These are phyloP conservation scores for Agrotis exclamationis DNA, from an alignment of 2,888 invertebrate species.

Conservation along the genomic window DNA sequence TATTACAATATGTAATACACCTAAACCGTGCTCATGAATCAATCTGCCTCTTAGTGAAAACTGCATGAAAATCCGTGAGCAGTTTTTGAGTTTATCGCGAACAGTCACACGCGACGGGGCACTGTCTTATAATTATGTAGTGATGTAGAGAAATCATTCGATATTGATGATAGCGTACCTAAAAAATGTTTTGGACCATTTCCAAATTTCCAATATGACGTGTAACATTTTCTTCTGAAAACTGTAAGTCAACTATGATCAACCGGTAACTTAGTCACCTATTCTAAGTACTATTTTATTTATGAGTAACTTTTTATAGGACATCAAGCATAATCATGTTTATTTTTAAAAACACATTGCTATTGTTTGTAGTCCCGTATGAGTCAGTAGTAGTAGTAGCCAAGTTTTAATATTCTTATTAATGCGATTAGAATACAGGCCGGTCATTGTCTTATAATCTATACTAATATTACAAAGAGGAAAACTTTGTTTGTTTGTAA, in stretches of 20 bases:
- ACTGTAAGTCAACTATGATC: conserved; percentile 12
- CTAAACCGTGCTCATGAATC: too few relatives aligned
- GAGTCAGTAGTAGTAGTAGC: conserved; percentile 50
- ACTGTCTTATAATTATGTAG: too few relatives aligned
- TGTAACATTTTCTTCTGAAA: conserved; percentile 1
- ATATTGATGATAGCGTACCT: too few relatives aligned
- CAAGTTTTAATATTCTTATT: conserved; percentile 40
- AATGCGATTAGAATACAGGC: conserved; percentile 48
- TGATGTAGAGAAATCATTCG: too few relatives aligned
- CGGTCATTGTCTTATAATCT: conserved; percentile 53
- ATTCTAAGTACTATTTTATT: conserved; percentile 15
- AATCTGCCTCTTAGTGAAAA: too few relatives aligned
- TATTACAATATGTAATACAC: too few relatives aligned
- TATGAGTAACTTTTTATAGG: conserved; percentile 22
- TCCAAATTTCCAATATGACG: not conserved
- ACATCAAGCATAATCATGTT: conserved; percentile 9
- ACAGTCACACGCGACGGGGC: too few relatives aligned
- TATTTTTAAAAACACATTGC: conserved; percentile 32
- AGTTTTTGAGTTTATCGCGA: too few relatives aligned
- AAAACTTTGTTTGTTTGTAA: too few relatives aligned
- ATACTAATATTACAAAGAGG: too few relatives aligned
- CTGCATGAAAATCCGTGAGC: too few relatives aligned
- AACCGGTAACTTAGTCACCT: conserved; percentile 26
- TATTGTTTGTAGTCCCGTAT: conserved; percentile 42
- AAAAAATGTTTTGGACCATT: too few relatives aligned